Evolutionary conservation across 2,797 vertebrate genomes (phyloP), one percentile per base, ranked within the genome.

Genomic region (Picus viridis): DNA sequence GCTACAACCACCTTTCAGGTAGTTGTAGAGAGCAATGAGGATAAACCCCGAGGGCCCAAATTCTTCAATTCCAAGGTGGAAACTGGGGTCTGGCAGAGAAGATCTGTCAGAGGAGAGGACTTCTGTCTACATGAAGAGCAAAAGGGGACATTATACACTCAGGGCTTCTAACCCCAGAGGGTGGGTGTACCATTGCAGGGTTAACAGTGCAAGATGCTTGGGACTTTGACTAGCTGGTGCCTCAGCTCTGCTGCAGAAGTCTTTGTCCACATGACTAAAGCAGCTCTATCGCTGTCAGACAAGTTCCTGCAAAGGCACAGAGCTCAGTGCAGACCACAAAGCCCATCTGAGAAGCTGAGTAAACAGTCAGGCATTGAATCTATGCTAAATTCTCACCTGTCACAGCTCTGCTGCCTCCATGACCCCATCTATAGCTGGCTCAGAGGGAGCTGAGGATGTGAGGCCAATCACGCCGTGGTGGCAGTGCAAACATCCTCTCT

Each of bases 401-500:
- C 89, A 81, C 10, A 2, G 63, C 70, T 88, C 17, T 1, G 2
- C 61, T 64, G 53, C 77, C 93, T 77, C 53, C 39, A 88, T 14
- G 26, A 59, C 76, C 39, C 62, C 71, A 67, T 64, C 49, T 51
- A 43, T 47, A 90, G 51, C 26, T 0, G 0, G 18, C 83, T 92
- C 5, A 0, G 59, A 81, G 27, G 19, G 64, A 88, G 87, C 36
- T 59, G 62, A 54, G 62, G 45, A 90, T 54, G n/a, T 1, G 17
- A 95, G 74, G 57, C 49, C 68, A 95, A 88, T 89, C 83, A 73
- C 4, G 5, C 29, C 7, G 0, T n/a, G 63, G 88, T 57, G 58
- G 72, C 77, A 94, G 30, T 34, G 83, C 85, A 96, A 94, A 95
- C 80, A 96, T 58, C 89, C 57, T 43, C 41, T 88, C 82, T 54